Base-by-base conservation (phyloP, 2,113 vertebrate genomes). In the Thomomys bottae region DNA sequence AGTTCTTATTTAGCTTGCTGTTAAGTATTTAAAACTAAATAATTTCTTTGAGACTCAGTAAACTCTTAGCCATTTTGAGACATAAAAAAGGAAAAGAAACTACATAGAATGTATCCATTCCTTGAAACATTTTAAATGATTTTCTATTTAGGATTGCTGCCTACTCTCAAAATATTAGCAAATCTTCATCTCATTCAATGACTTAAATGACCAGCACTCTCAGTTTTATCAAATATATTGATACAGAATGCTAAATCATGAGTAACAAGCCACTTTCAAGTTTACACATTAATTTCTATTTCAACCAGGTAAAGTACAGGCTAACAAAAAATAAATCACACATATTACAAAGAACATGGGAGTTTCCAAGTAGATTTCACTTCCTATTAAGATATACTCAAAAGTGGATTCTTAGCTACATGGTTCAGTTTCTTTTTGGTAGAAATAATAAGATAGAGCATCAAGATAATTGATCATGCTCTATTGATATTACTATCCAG, bases 71-170 rank as follows among this genome's bases (percentile, higher is more conserved):
- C 24, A 87, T 89, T 36, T n/a, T 40, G 23, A 20, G 67, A 70
- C 17, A 63, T 0, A 67, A 34, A 80, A 92, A 88, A 10, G 28
- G 23, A n/a, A 59, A 38, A 63, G 32, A 38, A 82, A 61, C 2
- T 38, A 80, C 36, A 38, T 20, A 88, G n/a, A 49, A 9, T 17
- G 54, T 15, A 61, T 71, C 77, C 5, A 76, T 23, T 85, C 32
- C 57, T 90, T 83, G 24, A 24, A 88, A n/a, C 34, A 90, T 89
- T 96, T 93, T 88, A 90, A 79, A 67, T 89, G 83, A 42, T 76
- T 92, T 92, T 87, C 87, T 89, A 76, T 32, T 11, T 38, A 88
- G 18, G 26, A 6, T 90, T 21, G 34, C 23, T 71, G 15, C 26
- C 77, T 70, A 80, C 8, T 81, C 79, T 88, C 76, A 94, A 93